Conservation (phyloP, 2,797 vertebrate species). For the Zalophus californianus region DNA sequence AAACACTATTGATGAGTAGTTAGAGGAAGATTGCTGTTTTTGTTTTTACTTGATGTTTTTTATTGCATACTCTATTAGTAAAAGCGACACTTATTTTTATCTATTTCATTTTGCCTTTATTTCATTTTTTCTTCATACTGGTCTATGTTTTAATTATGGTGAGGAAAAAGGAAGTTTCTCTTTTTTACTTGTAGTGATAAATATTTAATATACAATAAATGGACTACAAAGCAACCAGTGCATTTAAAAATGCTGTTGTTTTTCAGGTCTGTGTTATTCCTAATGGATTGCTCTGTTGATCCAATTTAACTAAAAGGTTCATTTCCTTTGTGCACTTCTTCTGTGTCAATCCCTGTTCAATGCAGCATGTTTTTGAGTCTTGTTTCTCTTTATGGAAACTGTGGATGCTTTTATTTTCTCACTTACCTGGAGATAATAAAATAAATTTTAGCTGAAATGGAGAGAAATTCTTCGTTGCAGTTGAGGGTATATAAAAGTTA, state of each 20-base stretch:
- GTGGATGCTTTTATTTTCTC: not conserved
- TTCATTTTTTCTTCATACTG: not conserved
- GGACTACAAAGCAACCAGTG: not conserved
- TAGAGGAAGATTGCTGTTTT: not conserved
- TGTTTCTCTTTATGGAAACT: not conserved
- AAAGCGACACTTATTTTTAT: not conserved
- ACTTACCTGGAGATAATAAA: constrained; percentile 17
- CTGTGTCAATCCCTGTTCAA: not conserved
- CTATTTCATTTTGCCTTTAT: not conserved
- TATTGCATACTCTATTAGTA: not conserved
- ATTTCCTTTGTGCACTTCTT: constrained; percentile 9
- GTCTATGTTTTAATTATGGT: not conserved
- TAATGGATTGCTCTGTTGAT: not conserved
- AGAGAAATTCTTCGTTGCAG: not conserved
- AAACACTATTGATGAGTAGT: not conserved
- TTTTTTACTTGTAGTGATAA: not conserved
- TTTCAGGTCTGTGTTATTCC: not conserved
- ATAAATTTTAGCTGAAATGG: not conserved
- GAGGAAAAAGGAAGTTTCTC: not conserved
- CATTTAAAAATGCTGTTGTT: not conserved
- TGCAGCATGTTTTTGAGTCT: not conserved
- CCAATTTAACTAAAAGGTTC: constrained; percentile 10
- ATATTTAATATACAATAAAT: not conserved
- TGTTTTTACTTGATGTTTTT: not conserved
- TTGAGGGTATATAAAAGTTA: not conserved